Percentiles rank a stretch among this genome's conserved stretches.
Conservation (phyloP, 2,888 invertebrate species). For the Desoria tigrina region DNA sequence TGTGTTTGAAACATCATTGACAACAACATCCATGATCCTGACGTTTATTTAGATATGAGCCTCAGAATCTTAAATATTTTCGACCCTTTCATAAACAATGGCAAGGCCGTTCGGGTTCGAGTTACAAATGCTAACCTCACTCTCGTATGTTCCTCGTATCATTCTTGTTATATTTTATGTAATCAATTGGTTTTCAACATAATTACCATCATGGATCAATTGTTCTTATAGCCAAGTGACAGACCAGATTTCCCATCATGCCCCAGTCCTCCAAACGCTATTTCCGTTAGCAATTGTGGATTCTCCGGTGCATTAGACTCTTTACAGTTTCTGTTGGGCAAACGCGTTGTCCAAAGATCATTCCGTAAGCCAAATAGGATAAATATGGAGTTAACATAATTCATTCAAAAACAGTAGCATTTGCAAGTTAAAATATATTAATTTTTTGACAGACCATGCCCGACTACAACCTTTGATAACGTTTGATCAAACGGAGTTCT, state of each 20-base stretch:
- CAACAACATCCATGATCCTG: no score
- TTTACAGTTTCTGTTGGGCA: constrained; percentile 26
- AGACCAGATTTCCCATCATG: constrained; percentile 23
- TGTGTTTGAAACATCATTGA: no score
- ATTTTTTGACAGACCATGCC: neutral
- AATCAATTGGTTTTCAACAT: neutral
- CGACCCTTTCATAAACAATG: constrained; percentile 32
- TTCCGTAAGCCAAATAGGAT: neutral
- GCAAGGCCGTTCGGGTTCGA: constrained; percentile 13
- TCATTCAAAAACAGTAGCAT: no score
- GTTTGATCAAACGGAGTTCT: constrained; percentile 47
- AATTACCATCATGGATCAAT: neutral
- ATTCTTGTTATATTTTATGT: no score
- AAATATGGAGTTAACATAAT: no score
- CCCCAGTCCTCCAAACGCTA: constrained; percentile 17
- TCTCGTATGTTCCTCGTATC: constrained; percentile 15
- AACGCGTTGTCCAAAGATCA: neutral
- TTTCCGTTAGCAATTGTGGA: constrained; percentile 27
- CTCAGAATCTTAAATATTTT: constrained; percentile 22
- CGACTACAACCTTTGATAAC: constrained; percentile 29
- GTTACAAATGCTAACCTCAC: constrained; percentile 34
- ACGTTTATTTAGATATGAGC: constrained; percentile 21
- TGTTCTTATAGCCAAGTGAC: constrained; percentile 25
- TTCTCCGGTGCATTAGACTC: constrained; percentile 29
- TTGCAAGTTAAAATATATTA: neutral